Evolutionary conservation across 2,888 invertebrate genomes (phyloP).

Genomic region (Xestoiulus laeticollis): DNA sequence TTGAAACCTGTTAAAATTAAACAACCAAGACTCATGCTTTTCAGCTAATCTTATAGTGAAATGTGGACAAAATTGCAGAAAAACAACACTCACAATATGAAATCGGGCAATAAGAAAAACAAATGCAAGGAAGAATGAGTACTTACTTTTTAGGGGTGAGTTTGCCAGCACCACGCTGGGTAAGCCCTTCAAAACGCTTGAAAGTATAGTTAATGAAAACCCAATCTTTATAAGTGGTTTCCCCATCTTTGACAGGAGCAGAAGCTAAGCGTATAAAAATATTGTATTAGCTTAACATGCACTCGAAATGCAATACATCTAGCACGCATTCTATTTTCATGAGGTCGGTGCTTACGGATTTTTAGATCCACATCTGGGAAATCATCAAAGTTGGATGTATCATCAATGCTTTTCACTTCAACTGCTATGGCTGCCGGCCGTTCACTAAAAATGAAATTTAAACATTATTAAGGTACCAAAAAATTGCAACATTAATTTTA

Average conservation of each 20-base stretch:
- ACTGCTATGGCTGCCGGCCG: constrained; percentile 98
- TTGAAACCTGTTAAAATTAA: not conserved
- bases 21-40: not conserved
- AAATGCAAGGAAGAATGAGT: not conserved
- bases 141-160: constrained; percentile 56
- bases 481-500: too few relatives aligned
- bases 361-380: constrained; percentile 99
- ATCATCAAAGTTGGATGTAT: constrained; percentile 99
- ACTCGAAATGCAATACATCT: too few relatives aligned
- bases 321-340: not conserved
- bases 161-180: constrained; percentile 75
- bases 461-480: not conserved
- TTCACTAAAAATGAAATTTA: constrained; percentile 68
- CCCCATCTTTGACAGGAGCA: constrained; percentile 87
- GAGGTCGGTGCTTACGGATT: constrained; percentile 79
- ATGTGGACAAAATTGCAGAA: not conserved
- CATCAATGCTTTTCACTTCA: constrained; percentile 98
- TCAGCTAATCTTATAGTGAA: not conserved
- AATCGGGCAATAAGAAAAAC: not conserved
- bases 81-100: not conserved
- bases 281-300: not conserved
- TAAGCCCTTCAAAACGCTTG: constrained; percentile 97
- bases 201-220: constrained; percentile 99
- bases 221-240: constrained; percentile 93
- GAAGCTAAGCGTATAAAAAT: constrained; percentile 75